These are phyloP conservation scores for Cliona cf. orientalis DNA, from an alignment of 37 sponge, comb jelly and placozoan species.

Conservation along the genomic window DNA sequence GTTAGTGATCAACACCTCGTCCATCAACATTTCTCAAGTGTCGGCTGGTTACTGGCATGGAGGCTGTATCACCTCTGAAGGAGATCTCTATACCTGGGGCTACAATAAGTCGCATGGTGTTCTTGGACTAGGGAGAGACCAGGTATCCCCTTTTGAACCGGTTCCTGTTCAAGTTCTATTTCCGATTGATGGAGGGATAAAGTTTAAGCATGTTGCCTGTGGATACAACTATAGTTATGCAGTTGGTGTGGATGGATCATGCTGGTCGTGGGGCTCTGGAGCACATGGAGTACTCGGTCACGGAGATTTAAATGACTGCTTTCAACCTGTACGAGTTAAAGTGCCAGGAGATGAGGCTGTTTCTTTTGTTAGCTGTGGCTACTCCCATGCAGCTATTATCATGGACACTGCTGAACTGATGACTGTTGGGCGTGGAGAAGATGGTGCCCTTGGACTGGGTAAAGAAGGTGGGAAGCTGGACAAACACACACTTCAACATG, in stretches of 20 bases:
- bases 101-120: conserved; percentile 50
- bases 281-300: conserved; percentile 66
- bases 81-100: conserved; percentile 49
- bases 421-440: conserved; percentile 45
- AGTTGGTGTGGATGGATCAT: conserved; percentile 18
- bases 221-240: conserved; percentile 70
- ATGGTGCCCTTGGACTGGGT: conserved; percentile 50
- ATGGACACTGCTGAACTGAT: conserved; percentile 34
- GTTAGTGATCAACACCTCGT: background rate
- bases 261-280: conserved; percentile 66
- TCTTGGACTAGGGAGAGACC: conserved; percentile 7
- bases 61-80: conserved; percentile 15
- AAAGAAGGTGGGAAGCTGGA: conserved; percentile 11
- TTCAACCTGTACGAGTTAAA: conserved; percentile 6
- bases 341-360: background rate
- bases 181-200: background rate
- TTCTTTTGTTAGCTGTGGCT: conserved; percentile 50
- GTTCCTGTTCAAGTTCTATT: background rate
- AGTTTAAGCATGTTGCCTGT: conserved; percentile 48
- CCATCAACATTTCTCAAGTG: background rate
- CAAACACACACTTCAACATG: conserved; percentile 13
- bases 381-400: conserved; percentile 61
- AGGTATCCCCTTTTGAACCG: background rate
- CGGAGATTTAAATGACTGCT: conserved; percentile 27
- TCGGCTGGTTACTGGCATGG: conserved; percentile 57